Evolutionary conservation across 1,140 invertebrate genomes (phyloP).

Genomic region (Trichoplusia ni): DNA sequence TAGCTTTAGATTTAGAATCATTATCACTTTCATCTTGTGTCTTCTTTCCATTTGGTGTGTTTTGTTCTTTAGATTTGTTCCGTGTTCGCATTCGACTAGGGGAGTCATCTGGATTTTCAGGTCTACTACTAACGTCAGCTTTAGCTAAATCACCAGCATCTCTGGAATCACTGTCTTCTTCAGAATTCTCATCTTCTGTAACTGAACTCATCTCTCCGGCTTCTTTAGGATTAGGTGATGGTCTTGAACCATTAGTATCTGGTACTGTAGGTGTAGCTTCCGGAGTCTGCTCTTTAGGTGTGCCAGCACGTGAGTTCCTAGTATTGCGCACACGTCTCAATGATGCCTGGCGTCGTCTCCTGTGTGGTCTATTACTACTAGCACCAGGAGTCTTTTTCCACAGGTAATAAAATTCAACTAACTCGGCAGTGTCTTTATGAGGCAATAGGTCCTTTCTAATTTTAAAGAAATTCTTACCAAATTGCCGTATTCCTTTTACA

Average conservation of each 20-base stretch:
- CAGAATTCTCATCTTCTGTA: slow-evolving; percentile 95
- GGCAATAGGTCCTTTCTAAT: slow-evolving; percentile 98
- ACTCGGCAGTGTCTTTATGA: slow-evolving; percentile 97
- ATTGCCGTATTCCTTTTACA: slow-evolving; percentile 97
- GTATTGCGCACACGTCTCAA: slow-evolving; percentile 93
- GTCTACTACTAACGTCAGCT: slow-evolving; percentile 72
- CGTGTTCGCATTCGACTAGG: slow-evolving; percentile 93
- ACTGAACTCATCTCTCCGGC: slow-evolving; percentile 92
- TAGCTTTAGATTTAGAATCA: slow-evolving; percentile 80
- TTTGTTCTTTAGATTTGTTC: slow-evolving; percentile 91
- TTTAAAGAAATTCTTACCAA: slow-evolving; percentile 99
- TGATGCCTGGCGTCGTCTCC: slow-evolving; percentile 93
- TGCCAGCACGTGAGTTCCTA: slow-evolving; percentile 84
- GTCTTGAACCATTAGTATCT: slow-evolving; percentile 82
- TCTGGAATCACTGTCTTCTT: slow-evolving; percentile 95
- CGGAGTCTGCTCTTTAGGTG: slow-evolving; percentile 84
- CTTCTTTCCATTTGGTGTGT: slow-evolving; percentile 83
- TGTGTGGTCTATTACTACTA: slow-evolving; percentile 95
- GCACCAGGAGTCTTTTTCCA: slow-evolving; percentile 99
- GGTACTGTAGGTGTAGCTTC: slow-evolving; percentile 77
- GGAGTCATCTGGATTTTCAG: slow-evolving; percentile 89
- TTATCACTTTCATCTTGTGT: slow-evolving; percentile 87
- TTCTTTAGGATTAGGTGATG: slow-evolving; percentile 84
- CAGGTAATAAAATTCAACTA: slow-evolving; percentile 99
- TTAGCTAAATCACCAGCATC: slow-evolving; percentile 76